Evolutionary conservation across 2,797 vertebrate species (phyloP).

Genomic region (Melanogrammus aeglefinus): DNA sequence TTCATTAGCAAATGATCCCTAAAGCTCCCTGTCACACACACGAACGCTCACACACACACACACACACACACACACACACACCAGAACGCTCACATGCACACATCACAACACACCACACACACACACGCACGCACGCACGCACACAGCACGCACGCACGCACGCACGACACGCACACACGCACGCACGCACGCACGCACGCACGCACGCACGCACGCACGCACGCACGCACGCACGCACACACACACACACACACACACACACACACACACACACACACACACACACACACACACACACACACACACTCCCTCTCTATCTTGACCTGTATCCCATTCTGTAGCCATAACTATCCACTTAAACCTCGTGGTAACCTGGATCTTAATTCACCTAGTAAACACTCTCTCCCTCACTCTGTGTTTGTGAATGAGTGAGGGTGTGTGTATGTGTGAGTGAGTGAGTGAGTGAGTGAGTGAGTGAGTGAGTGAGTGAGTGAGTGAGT

Average conservation of each 20-base stretch:
- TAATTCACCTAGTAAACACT: too few species aligned
- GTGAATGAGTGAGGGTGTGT: background rate
- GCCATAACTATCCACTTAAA: too few species aligned
- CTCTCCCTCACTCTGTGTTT: too few species aligned
- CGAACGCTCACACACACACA: slow-evolving; percentile 1
- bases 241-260: slow-evolving; percentile 1
- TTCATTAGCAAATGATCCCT: slow-evolving; percentile 24
- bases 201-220: background rate
- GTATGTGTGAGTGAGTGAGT: slow-evolving; percentile 15
- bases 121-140: too few species aligned
- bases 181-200: background rate
- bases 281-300: background rate
- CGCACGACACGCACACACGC: slow-evolving; percentile 6
- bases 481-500: background rate
- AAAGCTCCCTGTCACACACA: slow-evolving; percentile 9
- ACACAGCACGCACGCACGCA: background rate
- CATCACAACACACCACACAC: background rate
- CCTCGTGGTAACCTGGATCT: too few species aligned
- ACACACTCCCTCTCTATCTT: too few species aligned
- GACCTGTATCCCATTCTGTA: too few species aligned
- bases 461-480: background rate
- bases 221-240: too few species aligned
- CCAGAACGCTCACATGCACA: background rate
- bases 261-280: slow-evolving; percentile 7
- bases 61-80: background rate